Evolutionary conservation across 2,888 invertebrate species (phyloP), one percentile per base, ranked within the genome.

Genomic region (Drosophila aldrichi): DNA sequence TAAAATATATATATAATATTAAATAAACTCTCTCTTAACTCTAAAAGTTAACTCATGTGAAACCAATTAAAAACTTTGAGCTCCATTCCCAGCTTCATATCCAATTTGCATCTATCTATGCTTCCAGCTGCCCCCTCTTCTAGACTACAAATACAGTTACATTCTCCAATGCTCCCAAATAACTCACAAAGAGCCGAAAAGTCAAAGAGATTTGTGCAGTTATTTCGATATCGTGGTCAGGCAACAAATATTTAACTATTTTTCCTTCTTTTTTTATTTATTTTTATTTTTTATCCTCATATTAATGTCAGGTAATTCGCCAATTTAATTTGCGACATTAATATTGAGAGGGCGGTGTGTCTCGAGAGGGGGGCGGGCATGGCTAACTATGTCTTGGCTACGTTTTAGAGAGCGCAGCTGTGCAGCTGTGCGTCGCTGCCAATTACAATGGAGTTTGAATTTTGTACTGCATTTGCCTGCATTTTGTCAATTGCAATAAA

Each of bases 401-500:
- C 76, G 77, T 69, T 77, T 79, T 73, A 52, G 79, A 65, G 77
- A 79, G 64, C 65, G 79, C 81, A 81, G 79, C 81, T 81, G 80
- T 71, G 81, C 79, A 81, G 79, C 81, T 81, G 80, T 71, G 81
- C 79, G 81, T 81, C 40, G 67, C 41, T 49, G 54, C 67, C 80
- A 82, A 88, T 88, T 88, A 88, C 86, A 86, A 81, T 81, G 73
- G 72, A 70, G 60, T n/a, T n/a, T n/a, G n/a, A n/a, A 74, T 74
- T 25, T 80, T 74, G 62, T 18, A n/a, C n/a, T n/a, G n/a, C 52
- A 52, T 76, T 66, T 75, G 65, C 52, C 67, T 54, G 49, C 60
- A 75, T 85, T 88, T 87, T 88, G 87, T 83, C 87, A 88, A 88
- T 88, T 81, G 86, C 86, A 88, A 89, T 89, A 89, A 89, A 87